These are phyloP conservation scores for Paelopatides confundens DNA, from an alignment of 53 echinoderm and acorn worm genomes.

Conservation along the genomic window DNA sequence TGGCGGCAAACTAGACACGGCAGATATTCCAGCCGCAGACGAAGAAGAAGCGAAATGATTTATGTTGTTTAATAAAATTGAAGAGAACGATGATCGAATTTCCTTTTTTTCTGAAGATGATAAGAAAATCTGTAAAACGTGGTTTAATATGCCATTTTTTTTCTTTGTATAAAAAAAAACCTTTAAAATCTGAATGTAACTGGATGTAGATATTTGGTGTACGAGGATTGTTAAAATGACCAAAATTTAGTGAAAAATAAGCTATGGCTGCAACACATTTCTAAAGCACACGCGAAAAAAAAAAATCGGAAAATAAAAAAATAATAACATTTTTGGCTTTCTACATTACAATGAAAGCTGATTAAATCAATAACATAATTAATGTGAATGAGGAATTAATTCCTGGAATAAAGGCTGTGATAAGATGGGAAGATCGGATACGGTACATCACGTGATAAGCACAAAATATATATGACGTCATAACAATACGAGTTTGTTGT, in stretches of 20 bases:
- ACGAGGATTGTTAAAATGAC: slow-evolving; percentile 21
- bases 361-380: background rate
- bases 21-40: slow-evolving; percentile 72
- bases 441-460: too few relatives aligned
- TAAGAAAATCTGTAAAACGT: slow-evolving; percentile 29
- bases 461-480: too few relatives aligned
- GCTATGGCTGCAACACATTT: background rate
- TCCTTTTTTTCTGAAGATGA: slow-evolving; percentile 23
- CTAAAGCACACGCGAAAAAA: background rate
- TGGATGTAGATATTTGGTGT: slow-evolving; percentile 52
- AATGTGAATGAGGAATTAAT: background rate
- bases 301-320: background rate
- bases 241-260: background rate
- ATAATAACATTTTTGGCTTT: background rate
- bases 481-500: too few relatives aligned
- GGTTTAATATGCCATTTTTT: slow-evolving; percentile 3
- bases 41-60: slow-evolving; percentile 47
- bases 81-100: background rate
- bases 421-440: background rate
- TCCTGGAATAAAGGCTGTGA: background rate
- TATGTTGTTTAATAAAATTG: background rate
- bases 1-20: slow-evolving; percentile 63
- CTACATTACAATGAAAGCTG: slow-evolving; percentile 5
- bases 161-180: slow-evolving; percentile 15
- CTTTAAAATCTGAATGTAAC: slow-evolving; percentile 27